These are phyloP conservation scores for Microtus ochrogaster DNA, from an alignment of 2,113 vertebrate species.

Conservation along the genomic window DNA sequence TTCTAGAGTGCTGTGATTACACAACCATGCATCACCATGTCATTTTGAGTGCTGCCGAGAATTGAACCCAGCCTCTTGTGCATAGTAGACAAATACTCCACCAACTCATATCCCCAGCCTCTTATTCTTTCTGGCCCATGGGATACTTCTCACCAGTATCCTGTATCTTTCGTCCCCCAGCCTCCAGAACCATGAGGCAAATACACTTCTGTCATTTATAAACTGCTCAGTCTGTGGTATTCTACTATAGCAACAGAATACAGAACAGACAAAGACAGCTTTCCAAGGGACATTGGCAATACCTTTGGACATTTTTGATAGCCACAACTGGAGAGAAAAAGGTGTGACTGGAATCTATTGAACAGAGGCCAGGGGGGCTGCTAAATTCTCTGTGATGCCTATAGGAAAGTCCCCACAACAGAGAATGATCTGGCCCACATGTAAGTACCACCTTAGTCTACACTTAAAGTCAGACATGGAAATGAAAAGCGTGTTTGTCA, in stretches of 20 bases:
- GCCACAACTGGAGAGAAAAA: background rate
- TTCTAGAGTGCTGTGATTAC: background rate
- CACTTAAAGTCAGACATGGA: constrained; percentile 21
- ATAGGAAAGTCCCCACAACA: background rate
- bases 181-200: background rate
- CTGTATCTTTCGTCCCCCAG: background rate
- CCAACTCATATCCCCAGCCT: background rate
- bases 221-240: background rate
- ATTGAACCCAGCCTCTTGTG: background rate
- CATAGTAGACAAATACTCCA: background rate
- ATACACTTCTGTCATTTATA: background rate
- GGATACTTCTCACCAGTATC: background rate
- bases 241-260: background rate
- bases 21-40: background rate
- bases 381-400: background rate
- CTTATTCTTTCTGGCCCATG: background rate
- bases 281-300: background rate
- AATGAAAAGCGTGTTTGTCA: constrained; percentile 13
- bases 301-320: background rate
- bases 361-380: background rate
- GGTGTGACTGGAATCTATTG: background rate
- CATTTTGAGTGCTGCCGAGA: background rate
- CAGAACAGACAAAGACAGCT: background rate
- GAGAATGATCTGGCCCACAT: background rate
- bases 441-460: background rate